phyloP scores from a whole-genome alignment of 2,797 vertebrate species.

The Pipistrellus pipistrellus region DNA sequence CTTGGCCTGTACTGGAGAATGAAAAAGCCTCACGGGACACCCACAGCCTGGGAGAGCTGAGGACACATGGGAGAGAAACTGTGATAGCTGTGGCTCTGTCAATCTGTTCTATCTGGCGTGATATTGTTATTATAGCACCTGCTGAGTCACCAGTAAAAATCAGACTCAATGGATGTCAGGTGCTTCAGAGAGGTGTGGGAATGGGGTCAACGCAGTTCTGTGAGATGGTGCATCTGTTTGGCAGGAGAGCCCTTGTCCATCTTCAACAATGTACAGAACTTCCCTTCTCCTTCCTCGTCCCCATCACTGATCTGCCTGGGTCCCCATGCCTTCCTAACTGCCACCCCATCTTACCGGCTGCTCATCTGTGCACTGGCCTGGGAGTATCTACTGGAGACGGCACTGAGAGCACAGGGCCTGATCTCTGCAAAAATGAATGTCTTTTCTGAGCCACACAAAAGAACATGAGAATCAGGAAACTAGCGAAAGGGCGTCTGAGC shows the following conservation, averaged over 20 bases:
- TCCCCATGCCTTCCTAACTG: rapidly evolving
- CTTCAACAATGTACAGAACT: neutral
- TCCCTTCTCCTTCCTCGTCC: neutral
- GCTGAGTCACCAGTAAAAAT: conserved; percentile 41
- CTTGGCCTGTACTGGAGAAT: neutral
- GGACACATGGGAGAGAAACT: neutral
- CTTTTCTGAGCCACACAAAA: neutral
- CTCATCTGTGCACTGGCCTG: rapidly evolving
- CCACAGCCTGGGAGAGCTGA: neutral
- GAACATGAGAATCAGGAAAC: neutral
- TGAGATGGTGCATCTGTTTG: neutral
- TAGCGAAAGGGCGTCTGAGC: neutral
- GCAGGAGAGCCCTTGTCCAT: neutral
- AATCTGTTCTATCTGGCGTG: neutral
- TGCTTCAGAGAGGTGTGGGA: neutral
- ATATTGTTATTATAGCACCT: neutral
- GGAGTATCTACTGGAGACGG: neutral
- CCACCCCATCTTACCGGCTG: neutral
- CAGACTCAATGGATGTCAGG: neutral
- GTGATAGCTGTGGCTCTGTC: neutral
- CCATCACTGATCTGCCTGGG: rapidly evolving
- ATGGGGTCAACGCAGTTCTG: neutral
- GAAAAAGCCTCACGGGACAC: neutral
- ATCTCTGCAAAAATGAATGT: neutral
- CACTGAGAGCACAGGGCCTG: neutral